Percentiles rank a stretch among this genome's conserved stretches.
These are phyloP conservation scores for Falcunculus frontatus DNA, from an alignment of 2,113 vertebrate species.

Conservation along the genomic window DNA sequence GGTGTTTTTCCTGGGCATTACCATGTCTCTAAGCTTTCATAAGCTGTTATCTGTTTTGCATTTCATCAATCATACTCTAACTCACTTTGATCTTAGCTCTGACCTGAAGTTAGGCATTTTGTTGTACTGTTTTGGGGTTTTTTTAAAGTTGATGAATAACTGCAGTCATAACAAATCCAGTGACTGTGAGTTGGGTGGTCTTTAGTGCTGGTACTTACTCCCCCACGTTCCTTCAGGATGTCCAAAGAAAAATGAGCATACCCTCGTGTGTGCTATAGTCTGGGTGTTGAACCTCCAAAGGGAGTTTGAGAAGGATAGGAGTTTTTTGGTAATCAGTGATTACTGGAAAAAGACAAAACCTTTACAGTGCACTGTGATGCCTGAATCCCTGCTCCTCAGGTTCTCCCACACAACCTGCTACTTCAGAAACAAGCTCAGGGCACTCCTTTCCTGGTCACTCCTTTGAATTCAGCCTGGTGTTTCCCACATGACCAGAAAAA, in stretches of 20 bases:
- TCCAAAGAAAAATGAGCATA: not conserved
- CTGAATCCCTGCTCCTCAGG: not conserved
- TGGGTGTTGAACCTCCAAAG: not conserved
- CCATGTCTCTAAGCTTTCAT: not conserved
- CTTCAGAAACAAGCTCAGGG: not conserved
- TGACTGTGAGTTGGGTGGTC: not conserved
- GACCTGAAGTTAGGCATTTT: not conserved
- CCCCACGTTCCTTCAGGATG: not conserved
- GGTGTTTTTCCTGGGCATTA: not conserved
- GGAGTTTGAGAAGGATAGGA: not conserved
- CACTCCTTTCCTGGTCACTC: not conserved
- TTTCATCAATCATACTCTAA: not conserved
- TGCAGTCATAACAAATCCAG: not conserved
- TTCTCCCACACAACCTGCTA: not conserved
- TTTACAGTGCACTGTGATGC: not conserved
- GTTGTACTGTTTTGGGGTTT: not conserved
- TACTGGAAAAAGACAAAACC: not conserved
- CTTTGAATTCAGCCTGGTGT: not conserved
- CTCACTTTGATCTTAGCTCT: not conserved
- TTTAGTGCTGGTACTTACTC: not conserved
- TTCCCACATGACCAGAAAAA: not conserved
- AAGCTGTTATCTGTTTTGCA: not conserved
- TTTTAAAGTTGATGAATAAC: not conserved
- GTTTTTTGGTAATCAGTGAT: not conserved
- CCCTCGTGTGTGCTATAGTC: not conserved